Evolutionary conservation across 2,888 invertebrate species (phyloP).

Genomic region (Caenorhabditis angaria): DNA sequence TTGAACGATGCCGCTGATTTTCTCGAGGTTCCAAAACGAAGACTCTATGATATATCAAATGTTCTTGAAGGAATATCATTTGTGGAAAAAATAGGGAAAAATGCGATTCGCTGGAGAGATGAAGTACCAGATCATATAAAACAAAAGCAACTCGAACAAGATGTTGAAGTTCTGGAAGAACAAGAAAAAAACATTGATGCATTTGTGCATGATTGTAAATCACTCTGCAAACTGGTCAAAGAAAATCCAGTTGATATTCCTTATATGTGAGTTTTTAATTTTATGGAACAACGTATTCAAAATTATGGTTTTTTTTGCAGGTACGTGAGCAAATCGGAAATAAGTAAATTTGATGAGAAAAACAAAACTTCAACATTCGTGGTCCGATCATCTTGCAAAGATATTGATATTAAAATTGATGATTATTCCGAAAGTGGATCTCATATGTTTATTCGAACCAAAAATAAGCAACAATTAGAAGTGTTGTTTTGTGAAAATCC

Average conservation of each 20-base stretch:
- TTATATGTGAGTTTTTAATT: slow-evolving; percentile 6
- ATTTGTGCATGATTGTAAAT: not conserved
- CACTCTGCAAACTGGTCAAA: not conserved
- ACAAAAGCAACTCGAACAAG: not conserved
- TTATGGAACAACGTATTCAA: not conserved
- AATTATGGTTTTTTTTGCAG: not conserved
- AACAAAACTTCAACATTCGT: no score
- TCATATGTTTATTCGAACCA: no score
- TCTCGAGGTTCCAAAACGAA: slow-evolving; percentile 65
- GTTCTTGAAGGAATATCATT: slow-evolving; percentile 60
- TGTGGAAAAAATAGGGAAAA: slow-evolving; percentile 71
- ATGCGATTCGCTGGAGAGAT: slow-evolving; percentile 63
- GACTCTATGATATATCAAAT: slow-evolving; percentile 48
- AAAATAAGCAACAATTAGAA: no score
- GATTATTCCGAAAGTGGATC: no score
- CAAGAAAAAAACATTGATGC: slow-evolving; percentile 7
- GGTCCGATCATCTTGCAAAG: no score
- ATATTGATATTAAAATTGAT: no score
- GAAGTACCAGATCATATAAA: slow-evolving; percentile 1
- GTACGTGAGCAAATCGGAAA: not conserved
- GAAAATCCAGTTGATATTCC: slow-evolving; percentile 5
- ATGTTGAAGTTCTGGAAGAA: not conserved
- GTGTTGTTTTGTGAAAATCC: no score
- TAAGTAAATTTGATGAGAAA: not conserved
- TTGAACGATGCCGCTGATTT: slow-evolving; percentile 68